Conservation (phyloP, 2,113 vertebrate species). For the Bos indicus region DNA sequence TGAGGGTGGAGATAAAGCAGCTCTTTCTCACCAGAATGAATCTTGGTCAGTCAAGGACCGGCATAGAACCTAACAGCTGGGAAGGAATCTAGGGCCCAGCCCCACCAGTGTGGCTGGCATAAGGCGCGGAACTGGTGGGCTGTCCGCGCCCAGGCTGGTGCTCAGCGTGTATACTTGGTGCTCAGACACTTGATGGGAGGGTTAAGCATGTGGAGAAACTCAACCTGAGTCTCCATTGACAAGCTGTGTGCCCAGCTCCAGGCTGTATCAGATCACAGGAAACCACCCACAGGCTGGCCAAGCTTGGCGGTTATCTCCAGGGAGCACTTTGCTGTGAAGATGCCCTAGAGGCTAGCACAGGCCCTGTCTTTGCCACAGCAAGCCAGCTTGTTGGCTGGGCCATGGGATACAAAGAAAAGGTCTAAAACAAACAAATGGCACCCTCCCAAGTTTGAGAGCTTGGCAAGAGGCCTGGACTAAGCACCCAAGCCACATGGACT, state of each 20-base stretch:
- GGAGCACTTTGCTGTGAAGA: neutral
- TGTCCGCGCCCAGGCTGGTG: rapidly evolving
- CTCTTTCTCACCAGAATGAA: neutral
- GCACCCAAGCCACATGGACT: neutral
- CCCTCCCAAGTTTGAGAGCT: neutral
- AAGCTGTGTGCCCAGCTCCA: neutral
- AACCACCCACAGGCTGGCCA: neutral
- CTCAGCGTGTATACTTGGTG: neutral
- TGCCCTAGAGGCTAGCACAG: neutral
- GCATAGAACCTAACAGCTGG: neutral
- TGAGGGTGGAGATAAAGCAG: neutral
- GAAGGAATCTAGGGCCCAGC: neutral
- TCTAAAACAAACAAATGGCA: neutral
- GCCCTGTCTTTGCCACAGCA: neutral
- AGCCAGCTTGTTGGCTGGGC: neutral
- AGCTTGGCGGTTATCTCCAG: neutral
- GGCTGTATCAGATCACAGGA: neutral
- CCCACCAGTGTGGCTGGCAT: neutral
- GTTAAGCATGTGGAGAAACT: neutral
- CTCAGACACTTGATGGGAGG: neutral
- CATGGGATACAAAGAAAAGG: neutral
- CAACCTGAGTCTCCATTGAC: neutral
- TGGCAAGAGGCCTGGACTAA: neutral
- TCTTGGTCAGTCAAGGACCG: too few relatives aligned
- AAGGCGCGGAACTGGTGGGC: rapidly evolving